These are phyloP conservation scores for Engraulis encrasicolus DNA, from an alignment of 2,113 vertebrate genomes.

Conservation along the genomic window DNA sequence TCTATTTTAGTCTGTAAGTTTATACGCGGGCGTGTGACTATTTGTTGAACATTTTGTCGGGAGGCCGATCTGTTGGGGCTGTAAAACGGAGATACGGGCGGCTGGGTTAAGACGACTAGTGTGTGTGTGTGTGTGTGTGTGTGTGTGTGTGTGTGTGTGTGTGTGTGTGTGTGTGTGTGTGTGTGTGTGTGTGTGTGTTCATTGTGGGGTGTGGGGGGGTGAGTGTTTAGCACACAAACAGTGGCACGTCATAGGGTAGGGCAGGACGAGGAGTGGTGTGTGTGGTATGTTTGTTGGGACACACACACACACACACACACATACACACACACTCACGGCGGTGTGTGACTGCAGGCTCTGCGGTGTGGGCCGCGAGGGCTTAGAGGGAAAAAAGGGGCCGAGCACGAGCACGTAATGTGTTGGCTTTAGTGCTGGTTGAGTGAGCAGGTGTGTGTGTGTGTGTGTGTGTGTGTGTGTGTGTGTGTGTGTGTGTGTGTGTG, in stretches of 20 bases:
- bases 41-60: background rate
- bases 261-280: constrained; percentile 19
- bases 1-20: background rate
- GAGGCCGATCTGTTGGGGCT: background rate
- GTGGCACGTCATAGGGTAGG: constrained; percentile 5
- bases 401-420: constrained; percentile 32
- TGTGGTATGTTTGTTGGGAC: constrained; percentile 34
- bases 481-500: too few relatives aligned
- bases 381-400: constrained; percentile 43
- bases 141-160: background rate
- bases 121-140: constrained; percentile 9
- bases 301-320: too few relatives aligned
- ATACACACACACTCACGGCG: too few relatives aligned
- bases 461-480: too few relatives aligned
- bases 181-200: background rate
- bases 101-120: background rate
- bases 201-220: background rate
- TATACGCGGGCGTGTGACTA: background rate
- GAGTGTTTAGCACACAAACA: constrained; percentile 48
- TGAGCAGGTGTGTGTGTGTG: too few relatives aligned
- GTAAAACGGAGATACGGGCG: background rate
- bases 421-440: constrained; percentile 47
- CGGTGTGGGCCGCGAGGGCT: constrained; percentile 26
- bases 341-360: constrained; percentile 12
- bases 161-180: background rate